Evolutionary conservation across 2,797 vertebrate species (phyloP).

Genomic region (Rhinophrynus dorsalis): DNA sequence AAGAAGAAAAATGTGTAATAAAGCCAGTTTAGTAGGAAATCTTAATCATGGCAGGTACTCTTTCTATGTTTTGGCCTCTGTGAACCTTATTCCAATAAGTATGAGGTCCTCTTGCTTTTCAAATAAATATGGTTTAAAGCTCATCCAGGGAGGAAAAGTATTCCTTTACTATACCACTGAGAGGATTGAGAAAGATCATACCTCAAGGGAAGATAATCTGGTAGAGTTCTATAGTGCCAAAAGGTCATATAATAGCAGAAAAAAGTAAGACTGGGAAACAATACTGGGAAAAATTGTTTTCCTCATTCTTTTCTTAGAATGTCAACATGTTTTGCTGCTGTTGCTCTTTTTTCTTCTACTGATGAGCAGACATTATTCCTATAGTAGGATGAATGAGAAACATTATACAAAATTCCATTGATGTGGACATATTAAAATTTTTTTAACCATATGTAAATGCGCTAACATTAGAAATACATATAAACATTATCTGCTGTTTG

Average conservation of each 20-base stretch:
- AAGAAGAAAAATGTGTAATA: constrained; percentile 7
- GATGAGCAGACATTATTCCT: too few species aligned
- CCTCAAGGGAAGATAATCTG: constrained; percentile 43
- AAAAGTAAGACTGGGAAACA: constrained; percentile 24
- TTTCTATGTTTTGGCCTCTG: constrained; percentile 37
- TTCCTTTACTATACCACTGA: constrained; percentile 45
- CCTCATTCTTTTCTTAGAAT: constrained; percentile 6
- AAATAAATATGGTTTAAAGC: constrained; percentile 44
- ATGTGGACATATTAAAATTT: too few species aligned
- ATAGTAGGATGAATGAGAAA: too few species aligned
- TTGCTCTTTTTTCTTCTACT: too few species aligned
- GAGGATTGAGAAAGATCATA: constrained; percentile 44
- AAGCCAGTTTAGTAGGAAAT: constrained; percentile 23
- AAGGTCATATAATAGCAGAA: constrained; percentile 41
- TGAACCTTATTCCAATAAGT: constrained; percentile 39
- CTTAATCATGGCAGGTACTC: constrained; percentile 41
- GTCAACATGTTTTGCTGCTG: constrained; percentile 9
- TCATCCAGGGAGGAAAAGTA: constrained; percentile 42
- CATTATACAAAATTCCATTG: too few species aligned
- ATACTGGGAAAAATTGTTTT: constrained; percentile 30
- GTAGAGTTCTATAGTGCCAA: constrained; percentile 42
- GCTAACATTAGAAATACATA: too few species aligned
- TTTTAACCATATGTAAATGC: too few species aligned
- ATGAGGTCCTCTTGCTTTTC: constrained; percentile 40
- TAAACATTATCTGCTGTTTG: too few species aligned